Conservation (phyloP, 1,140 invertebrate genomes). For the Stegodyphus mimosarum region DNA sequence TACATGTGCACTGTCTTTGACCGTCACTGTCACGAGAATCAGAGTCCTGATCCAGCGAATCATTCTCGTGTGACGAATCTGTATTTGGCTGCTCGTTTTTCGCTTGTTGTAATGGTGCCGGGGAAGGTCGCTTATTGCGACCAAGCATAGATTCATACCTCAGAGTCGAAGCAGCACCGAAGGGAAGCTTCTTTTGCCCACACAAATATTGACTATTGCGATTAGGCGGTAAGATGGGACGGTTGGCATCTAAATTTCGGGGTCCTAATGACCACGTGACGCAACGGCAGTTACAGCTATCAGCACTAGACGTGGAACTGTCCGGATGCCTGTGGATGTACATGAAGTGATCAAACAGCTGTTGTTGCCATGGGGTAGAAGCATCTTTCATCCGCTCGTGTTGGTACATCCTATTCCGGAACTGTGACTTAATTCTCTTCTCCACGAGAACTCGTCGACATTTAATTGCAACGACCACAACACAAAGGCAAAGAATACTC, state of each 20-base stretch:
- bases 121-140: background rate
- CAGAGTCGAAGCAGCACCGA: slow-evolving; percentile 63
- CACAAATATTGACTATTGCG: slow-evolving; percentile 14
- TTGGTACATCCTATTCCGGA: slow-evolving; percentile 27
- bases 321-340: slow-evolving; percentile 6
- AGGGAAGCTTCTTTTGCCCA: slow-evolving; percentile 61
- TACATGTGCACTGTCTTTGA: slow-evolving; percentile 39
- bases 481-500: slow-evolving; percentile 65
- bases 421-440: slow-evolving; percentile 15
- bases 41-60: slow-evolving; percentile 36
- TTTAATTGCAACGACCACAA: slow-evolving; percentile 65
- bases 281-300: slow-evolving; percentile 45
- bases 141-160: slow-evolving; percentile 42
- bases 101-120: background rate
- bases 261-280: slow-evolving; percentile 41
- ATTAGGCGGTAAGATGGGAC: background rate
- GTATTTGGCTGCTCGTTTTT: background rate
- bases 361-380: slow-evolving; percentile 32
- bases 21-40: background rate
- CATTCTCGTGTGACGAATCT: slow-evolving; percentile 23
- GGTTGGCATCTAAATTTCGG: slow-evolving; percentile 23
- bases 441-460: slow-evolving; percentile 53
- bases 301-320: background rate
- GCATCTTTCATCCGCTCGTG: background rate
- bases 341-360: slow-evolving; percentile 41